Evolutionary conservation across 2,888 invertebrate genomes (phyloP).

Genomic region (Nemoura dubitans): DNA sequence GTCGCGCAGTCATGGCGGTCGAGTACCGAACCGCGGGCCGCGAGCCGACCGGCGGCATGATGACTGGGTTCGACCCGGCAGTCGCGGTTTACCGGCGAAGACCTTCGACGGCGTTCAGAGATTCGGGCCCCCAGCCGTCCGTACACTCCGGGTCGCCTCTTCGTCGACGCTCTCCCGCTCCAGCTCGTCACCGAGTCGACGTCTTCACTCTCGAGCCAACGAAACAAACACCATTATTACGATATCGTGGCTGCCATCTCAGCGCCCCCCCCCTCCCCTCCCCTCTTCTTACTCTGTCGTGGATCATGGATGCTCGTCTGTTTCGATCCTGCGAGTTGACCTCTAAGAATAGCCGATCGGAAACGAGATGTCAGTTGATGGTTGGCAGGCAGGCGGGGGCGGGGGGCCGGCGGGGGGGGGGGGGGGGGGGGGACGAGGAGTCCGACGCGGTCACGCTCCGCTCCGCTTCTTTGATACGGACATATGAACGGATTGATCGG

Average conservation of each 20-base stretch:
- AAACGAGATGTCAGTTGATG: slow-evolving; percentile 28
- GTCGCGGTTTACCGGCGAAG: not conserved
- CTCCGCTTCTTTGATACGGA: slow-evolving; percentile 19
- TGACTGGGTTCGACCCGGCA: too few relatives aligned
- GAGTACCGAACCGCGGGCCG: not conserved
- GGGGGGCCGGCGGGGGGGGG: not conserved
- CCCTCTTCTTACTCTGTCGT: not conserved
- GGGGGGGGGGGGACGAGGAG: not conserved
- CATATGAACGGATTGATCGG: slow-evolving; percentile 27
- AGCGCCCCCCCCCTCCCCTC: not conserved
- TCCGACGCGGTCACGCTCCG: slow-evolving; percentile 23
- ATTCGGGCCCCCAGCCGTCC: not conserved
- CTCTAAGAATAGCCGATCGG: slow-evolving; percentile 28
- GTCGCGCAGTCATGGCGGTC: not conserved
- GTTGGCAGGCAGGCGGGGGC: slow-evolving; percentile 9
- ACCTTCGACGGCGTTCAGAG: not conserved
- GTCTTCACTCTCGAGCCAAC: not conserved
- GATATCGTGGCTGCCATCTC: not conserved
- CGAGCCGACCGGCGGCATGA: not conserved
- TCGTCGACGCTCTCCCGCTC: not conserved
- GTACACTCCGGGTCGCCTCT: too few relatives aligned
- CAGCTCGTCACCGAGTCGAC: not conserved
- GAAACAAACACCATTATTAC: slow-evolving; percentile 7
- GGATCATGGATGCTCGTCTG: not conserved
- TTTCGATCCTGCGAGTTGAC: not conserved